Conservation (phyloP, 1,140 invertebrate genomes). For the Gryon sp. region DNA sequence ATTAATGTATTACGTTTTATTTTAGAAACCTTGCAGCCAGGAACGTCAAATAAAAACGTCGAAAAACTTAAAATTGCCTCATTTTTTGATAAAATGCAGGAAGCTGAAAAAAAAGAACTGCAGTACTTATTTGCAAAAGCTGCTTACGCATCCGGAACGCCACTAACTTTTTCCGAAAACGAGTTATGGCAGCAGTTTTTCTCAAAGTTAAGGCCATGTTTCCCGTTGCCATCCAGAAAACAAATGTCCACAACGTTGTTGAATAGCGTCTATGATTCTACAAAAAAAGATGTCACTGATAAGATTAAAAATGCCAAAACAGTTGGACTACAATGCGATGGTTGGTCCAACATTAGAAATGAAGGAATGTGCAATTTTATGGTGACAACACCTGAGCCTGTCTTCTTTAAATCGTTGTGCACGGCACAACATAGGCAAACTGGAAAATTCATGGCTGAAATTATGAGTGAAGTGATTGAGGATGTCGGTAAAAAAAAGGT, state of each 20-base stretch:
- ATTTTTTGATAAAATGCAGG: conserved; percentile 3
- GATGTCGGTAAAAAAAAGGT: conserved; percentile 43
- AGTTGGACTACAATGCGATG: conserved; percentile 63
- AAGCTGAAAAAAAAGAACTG: not conserved
- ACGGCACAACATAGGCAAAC: conserved; percentile 59
- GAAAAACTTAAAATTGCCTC: too few species aligned
- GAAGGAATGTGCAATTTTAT: conserved; percentile 68
- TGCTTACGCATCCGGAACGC: not conserved
- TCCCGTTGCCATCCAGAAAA: conserved; percentile 43
- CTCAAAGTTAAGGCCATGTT: conserved; percentile 44
- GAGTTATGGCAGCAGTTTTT: conserved; percentile 45
- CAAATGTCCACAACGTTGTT: conserved; percentile 52
- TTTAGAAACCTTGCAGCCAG: too few species aligned
- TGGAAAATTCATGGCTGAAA: conserved; percentile 54
- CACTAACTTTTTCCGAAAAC: conserved; percentile 1
- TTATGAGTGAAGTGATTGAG: conserved; percentile 63
- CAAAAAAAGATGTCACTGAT: conserved; percentile 45
- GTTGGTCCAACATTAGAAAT: conserved; percentile 64
- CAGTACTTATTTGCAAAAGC: conserved; percentile 6
- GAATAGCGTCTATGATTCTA: conserved; percentile 32
- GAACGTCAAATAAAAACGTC: too few species aligned
- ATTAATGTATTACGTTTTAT: not conserved
- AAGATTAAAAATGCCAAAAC: conserved; percentile 41
- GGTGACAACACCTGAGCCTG: conserved; percentile 65
- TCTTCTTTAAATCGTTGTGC: conserved; percentile 63